Evolutionary conservation across 2,888 invertebrate species (phyloP).

Genomic region (Adineta ricciae): DNA sequence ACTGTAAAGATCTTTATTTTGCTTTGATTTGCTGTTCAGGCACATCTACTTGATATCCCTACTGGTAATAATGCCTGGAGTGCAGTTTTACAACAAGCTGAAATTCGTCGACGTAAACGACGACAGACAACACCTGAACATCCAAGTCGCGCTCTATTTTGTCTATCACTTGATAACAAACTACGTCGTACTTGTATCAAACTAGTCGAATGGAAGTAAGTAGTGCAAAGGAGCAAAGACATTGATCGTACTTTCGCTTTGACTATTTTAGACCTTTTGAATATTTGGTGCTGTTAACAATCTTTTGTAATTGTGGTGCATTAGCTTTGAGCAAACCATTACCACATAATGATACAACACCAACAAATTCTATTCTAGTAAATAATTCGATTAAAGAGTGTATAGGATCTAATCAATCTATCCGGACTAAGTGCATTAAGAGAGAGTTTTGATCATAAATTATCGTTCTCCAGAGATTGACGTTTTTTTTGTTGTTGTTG

Average conservation of each 20-base stretch:
- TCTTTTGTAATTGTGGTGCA: conserved; percentile 34
- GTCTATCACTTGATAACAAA: conserved; percentile 27
- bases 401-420: background rate
- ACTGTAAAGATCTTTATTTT: background rate
- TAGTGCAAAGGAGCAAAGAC: background rate
- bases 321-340: conserved; percentile 33
- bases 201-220: conserved; percentile 34
- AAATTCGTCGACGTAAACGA: conserved; percentile 23
- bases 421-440: background rate
- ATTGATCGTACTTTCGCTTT: background rate
- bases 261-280: conserved; percentile 30
- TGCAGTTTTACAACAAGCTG: conserved; percentile 26
- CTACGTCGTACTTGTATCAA: conserved; percentile 30
- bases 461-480: background rate
- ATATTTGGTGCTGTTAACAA: conserved; percentile 34
- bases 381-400: background rate
- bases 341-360: conserved; percentile 32
- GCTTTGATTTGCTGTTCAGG: background rate
- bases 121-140: conserved; percentile 27
- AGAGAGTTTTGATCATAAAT: background rate
- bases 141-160: conserved; percentile 30
- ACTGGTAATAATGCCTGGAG: conserved; percentile 29
- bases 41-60: conserved; percentile 2
- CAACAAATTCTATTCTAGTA: conserved; percentile 30
- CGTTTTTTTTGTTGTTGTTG: background rate